These are phyloP conservation scores for Fulica atra DNA, from an alignment of 2,113 vertebrate species.

Conservation along the genomic window DNA sequence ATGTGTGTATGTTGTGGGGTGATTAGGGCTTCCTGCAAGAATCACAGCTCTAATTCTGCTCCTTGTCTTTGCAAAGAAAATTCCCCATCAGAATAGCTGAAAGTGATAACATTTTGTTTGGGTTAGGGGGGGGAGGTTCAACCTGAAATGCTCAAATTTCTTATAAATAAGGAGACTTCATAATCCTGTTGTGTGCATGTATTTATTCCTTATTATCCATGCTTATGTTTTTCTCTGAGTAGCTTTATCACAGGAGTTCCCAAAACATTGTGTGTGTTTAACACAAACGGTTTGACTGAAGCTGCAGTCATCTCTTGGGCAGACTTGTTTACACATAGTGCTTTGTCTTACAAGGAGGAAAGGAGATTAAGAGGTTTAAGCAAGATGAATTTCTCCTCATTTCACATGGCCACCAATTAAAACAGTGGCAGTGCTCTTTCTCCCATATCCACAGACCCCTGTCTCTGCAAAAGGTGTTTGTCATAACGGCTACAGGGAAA, in stretches of 20 bases:
- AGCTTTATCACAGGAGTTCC: neutral
- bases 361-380: neutral
- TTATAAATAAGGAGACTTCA: neutral
- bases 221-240: neutral
- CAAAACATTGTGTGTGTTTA: neutral
- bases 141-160: neutral
- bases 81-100: neutral
- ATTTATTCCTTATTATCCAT: neutral
- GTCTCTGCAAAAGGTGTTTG: neutral
- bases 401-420: neutral
- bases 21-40: neutral
- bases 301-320: neutral
- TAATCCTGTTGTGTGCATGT: neutral
- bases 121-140: neutral
- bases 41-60: neutral
- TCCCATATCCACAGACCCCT: neutral
- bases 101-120: neutral
- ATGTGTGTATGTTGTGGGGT: neutral
- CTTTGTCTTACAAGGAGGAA: neutral
- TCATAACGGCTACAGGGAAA: conserved; percentile 10
- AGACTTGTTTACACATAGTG: neutral
- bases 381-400: neutral
- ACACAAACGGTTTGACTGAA: neutral
- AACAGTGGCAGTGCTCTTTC: neutral
- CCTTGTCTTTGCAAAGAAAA: neutral